A percentile compares a stretch with the other conserved stretches of the same genome.
Evolutionary conservation across 2,888 invertebrate species (phyloP).

Genomic region (Tuberolachnus salignus): DNA sequence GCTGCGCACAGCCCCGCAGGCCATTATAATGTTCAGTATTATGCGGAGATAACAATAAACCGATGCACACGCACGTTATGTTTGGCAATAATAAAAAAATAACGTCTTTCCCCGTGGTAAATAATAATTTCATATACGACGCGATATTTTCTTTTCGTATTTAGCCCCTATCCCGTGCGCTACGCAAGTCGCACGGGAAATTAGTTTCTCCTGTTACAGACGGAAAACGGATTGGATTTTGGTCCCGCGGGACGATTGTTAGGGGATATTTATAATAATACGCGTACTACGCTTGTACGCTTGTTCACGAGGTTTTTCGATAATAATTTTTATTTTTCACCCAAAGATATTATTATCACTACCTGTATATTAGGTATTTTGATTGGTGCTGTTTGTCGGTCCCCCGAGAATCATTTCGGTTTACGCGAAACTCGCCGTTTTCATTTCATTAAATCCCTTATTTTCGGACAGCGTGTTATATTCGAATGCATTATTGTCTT

Average conservation of each 20-base stretch:
- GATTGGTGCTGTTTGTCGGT: neutral
- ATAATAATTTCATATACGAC: neutral
- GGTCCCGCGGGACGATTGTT: slow-evolving; percentile 47
- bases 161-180: neutral
- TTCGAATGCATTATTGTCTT: too few species aligned
- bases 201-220: slow-evolving; percentile 27
- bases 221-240: slow-evolving; percentile 32
- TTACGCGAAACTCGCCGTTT: slow-evolving; percentile 16
- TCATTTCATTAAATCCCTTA: neutral
- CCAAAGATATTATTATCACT: too few species aligned
- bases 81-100: neutral
- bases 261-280: slow-evolving; percentile 33
- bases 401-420: slow-evolving; percentile 42
- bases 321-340: too few species aligned
- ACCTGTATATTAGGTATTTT: neutral
- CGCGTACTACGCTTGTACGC: too few species aligned
- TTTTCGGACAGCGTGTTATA: neutral
- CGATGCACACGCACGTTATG: neutral
- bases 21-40: neutral
- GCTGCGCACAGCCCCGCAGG: neutral
- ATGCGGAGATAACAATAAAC: too few species aligned
- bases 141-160: neutral
- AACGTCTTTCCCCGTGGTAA: neutral
- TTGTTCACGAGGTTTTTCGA: slow-evolving; percentile 5
- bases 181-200: neutral